Conservation (phyloP, 2,113 vertebrate genomes). For the Upupa epops region DNA sequence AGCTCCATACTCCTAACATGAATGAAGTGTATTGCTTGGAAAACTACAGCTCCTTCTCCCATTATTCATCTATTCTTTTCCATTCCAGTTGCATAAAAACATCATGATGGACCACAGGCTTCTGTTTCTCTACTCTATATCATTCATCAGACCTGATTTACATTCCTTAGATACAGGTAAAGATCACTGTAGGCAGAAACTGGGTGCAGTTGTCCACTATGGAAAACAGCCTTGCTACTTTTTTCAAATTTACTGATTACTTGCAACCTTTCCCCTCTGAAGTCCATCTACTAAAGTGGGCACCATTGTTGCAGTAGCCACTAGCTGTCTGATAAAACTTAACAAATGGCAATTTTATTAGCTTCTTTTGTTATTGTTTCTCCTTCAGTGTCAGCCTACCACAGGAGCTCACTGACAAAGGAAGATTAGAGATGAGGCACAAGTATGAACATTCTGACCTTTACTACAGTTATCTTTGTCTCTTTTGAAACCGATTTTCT, state of each 20-base stretch:
- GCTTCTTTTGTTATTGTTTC: conserved; percentile 13
- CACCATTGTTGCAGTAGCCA: neutral
- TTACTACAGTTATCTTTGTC: neutral
- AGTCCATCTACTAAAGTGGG: neutral
- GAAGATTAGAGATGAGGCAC: neutral
- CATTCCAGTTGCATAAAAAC: neutral
- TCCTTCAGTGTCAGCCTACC: neutral
- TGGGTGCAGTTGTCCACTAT: neutral
- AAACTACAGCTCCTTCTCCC: neutral
- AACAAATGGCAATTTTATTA: conserved; percentile 1
- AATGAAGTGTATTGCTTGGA: neutral
- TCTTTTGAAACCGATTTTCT: neutral
- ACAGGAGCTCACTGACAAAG: neutral
- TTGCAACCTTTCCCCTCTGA: neutral
- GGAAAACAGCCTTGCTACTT: neutral
- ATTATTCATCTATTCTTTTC: neutral
- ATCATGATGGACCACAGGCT: neutral
- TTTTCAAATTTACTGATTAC: neutral
- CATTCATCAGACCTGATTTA: neutral
- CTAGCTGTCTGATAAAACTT: neutral
- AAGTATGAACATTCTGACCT: neutral
- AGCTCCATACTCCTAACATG: neutral
- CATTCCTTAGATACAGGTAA: neutral
- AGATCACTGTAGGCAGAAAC: neutral
- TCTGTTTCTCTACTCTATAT: neutral